Percentiles rank a stretch among this genome's conserved stretches.
These are phyloP conservation scores for Erebia ligea DNA, from an alignment of 2,888 invertebrate species.

Conservation along the genomic window DNA sequence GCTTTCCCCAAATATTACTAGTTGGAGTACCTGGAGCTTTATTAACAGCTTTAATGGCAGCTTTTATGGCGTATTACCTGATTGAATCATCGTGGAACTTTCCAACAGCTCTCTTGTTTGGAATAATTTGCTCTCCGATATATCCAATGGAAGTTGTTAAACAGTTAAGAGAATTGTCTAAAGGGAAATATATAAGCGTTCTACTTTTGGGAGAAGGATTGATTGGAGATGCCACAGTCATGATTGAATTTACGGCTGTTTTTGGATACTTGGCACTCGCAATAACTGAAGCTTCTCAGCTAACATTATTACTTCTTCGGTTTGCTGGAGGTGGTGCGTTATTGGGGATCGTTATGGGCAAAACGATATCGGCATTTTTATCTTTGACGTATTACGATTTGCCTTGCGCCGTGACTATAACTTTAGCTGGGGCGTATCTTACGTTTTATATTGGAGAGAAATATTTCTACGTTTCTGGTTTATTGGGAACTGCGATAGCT, in stretches of 20 bases:
- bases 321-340: conserved; percentile 69
- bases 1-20: conserved; percentile 66
- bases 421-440: conserved; percentile 65
- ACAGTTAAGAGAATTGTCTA: conserved; percentile 62
- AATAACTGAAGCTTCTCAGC: conserved; percentile 57
- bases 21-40: conserved; percentile 67
- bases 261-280: conserved; percentile 66
- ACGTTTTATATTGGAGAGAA: conserved; percentile 75
- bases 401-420: conserved; percentile 66
- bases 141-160: conserved; percentile 73
- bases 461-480: conserved; percentile 71
- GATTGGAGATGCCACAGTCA: conserved; percentile 69
- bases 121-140: conserved; percentile 69
- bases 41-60: conserved; percentile 61
- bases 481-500: conserved; percentile 65
- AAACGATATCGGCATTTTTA: conserved; percentile 59
- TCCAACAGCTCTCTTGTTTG: conserved; percentile 64
- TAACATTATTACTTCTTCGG: conserved; percentile 62
- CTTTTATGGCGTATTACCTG: conserved; percentile 67
- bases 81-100: conserved; percentile 69
- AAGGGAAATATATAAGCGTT: conserved; percentile 71
- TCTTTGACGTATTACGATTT: conserved; percentile 69
- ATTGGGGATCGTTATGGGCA: conserved; percentile 68
- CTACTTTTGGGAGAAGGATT: conserved; percentile 69
- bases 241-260: conserved; percentile 70